These are phyloP conservation scores for Copidosoma floridanum DNA, from an alignment of 1,140 invertebrate species.

Conservation along the genomic window DNA sequence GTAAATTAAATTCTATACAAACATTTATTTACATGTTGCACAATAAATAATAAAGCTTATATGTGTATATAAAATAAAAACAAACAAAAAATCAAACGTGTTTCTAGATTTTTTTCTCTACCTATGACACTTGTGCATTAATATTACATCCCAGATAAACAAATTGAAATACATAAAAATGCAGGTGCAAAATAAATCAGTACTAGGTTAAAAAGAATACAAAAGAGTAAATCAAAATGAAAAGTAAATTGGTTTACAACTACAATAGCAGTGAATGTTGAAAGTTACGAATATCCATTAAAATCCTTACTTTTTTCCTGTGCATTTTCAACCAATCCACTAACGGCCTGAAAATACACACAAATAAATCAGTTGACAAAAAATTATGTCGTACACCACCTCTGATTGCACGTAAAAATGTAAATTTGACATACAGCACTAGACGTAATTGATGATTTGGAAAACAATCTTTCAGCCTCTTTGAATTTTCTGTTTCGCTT, in stretches of 20 bases:
- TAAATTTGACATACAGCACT: slow-evolving; percentile 77
- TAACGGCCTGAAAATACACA: slow-evolving; percentile 76
- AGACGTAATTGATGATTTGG: slow-evolving; percentile 97
- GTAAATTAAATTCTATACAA: neutral
- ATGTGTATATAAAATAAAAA: slow-evolving; percentile 13
- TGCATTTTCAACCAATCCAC: slow-evolving; percentile 70
- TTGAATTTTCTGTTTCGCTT: slow-evolving; percentile 97
- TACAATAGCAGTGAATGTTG: slow-evolving; percentile 12
- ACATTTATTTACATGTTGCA: slow-evolving; percentile 14
- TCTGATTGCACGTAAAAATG: no score
- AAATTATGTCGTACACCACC: no score
- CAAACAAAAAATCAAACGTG: no score
- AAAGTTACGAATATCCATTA: slow-evolving; percentile 50
- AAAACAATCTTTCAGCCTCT: slow-evolving; percentile 95
- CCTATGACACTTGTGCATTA: no score
- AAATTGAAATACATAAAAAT: slow-evolving; percentile 23
- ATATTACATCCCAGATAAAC: slow-evolving; percentile 5
- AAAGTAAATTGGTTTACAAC: slow-evolving; percentile 13
- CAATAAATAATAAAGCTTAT: slow-evolving; percentile 4
- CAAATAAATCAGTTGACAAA: no score
- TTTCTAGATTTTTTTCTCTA: no score
- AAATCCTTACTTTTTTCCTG: slow-evolving; percentile 68
- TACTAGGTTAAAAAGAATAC: slow-evolving; percentile 21
- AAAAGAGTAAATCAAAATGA: slow-evolving; percentile 27
- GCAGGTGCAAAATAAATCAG: slow-evolving; percentile 24